Evolutionary conservation across 2,797 vertebrate species (phyloP), one percentile per base, ranked within the genome.

Genomic region (Sebastes minor): DNA sequence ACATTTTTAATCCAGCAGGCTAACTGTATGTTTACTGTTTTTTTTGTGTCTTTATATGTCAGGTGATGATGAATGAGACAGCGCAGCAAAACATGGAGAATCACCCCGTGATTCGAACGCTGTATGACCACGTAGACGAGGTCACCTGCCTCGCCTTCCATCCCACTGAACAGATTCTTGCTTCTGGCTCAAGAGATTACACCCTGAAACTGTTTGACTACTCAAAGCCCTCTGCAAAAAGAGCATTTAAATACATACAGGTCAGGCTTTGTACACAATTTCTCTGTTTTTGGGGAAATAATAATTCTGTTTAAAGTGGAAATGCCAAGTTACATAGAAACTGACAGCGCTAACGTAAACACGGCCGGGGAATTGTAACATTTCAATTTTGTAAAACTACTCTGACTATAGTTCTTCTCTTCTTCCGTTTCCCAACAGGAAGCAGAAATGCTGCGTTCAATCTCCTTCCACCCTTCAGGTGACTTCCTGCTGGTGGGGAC

Each of bases 21-120:
- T 53, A 16, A 38, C 35, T 38, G 35, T 38, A 18, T 10, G 1
- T 67, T 67, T 2, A 4, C 3, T n/a, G 14, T 33, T 53, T 18
- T 25, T 27, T 42, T 4, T 14, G 8, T 52, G 73, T 62, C n/a
- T 59, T 13, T 32, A 16, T 64, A 3, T n/a, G 8, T 71, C 35
- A 99, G 98, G 97, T 99, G 74, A 99, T 99, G 98, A 99, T 99
- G 98, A 99, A 99, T 2, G 99, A 99, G 95, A 99, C 98, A 0
- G 98, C 98, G 0, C 99, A 99, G 86, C 98, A 99, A 87, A 99
- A 99, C 93, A 99, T 99, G 99, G 98, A 99, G 91, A 99, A 99
- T 90, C 99, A 99, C 82, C 99, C 98, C 0, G 98, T 99, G 83
- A 99, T 99, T 56, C 96, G 98, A 67, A 99, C 98, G 0, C 95